Conservation (phyloP, 2,888 invertebrate species). For the Heterodera filipjevi region DNA sequence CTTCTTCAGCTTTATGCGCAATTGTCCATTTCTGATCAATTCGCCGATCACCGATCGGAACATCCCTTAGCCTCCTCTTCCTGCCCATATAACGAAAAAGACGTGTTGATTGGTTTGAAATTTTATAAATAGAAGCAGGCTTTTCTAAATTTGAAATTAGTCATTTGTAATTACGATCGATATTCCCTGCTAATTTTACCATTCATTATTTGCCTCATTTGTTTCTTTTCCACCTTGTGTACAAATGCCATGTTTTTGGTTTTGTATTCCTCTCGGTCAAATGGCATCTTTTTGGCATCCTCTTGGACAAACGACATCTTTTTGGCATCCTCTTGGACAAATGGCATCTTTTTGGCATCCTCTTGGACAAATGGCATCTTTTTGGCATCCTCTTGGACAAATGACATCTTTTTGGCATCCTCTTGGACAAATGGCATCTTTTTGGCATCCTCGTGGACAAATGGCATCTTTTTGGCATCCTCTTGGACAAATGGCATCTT, state of each 20-base stretch:
- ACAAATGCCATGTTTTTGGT: neutral
- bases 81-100: slow-evolving; percentile 10
- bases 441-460: neutral
- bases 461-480: neutral
- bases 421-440: too few relatives aligned
- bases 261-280: too few relatives aligned
- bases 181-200: too few relatives aligned
- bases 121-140: neutral
- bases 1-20: neutral
- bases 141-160: neutral
- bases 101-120: neutral
- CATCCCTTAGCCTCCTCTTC: neutral
- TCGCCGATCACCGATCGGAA: neutral
- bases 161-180: too few relatives aligned
- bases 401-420: neutral
- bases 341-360: neutral
- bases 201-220: too few relatives aligned
- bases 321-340: neutral
- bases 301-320: neutral
- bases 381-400: neutral
- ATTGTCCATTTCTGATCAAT: neutral
- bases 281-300: neutral
- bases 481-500: neutral
- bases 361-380: neutral
- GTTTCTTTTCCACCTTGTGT: too few relatives aligned